A percentile compares a stretch with the other conserved stretches of the same genome.
Conservation (phyloP, 2,113 vertebrate genomes). For the Prochilodus magdalenae region DNA sequence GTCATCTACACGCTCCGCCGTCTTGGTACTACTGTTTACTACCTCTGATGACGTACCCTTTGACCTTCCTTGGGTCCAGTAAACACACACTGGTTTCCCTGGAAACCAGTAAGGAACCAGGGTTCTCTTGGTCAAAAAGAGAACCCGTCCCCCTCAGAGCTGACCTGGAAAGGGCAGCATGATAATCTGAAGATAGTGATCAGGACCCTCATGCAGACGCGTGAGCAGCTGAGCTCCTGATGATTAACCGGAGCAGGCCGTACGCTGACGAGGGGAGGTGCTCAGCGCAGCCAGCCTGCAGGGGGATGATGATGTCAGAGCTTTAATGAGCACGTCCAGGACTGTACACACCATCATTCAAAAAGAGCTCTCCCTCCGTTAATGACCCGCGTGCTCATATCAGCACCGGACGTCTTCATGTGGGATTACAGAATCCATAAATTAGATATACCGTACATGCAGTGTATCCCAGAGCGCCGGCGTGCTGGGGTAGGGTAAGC, state of each 20-base stretch:
- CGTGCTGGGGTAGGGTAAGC: slow-evolving; percentile 27
- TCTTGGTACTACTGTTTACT: no score
- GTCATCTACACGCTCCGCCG: no score
- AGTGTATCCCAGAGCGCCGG: slow-evolving; percentile 26
- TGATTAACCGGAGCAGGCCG: neutral
- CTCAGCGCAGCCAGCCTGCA: neutral
- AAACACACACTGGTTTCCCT: no score
- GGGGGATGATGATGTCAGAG: slow-evolving; percentile 1
- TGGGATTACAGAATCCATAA: slow-evolving; percentile 42
- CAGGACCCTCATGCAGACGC: neutral
- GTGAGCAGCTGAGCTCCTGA: neutral
- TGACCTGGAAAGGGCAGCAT: no score
- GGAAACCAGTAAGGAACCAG: no score
- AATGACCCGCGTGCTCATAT: slow-evolving; percentile 34
- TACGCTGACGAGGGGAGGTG: neutral
- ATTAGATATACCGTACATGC: slow-evolving; percentile 3
- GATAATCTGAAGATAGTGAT: no score
- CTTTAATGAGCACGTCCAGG: neutral
- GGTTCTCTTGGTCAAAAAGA: no score
- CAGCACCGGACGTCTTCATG: slow-evolving; percentile 14
- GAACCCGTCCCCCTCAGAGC: no score
- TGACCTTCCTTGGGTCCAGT: no score
- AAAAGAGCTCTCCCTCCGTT: slow-evolving; percentile 6
- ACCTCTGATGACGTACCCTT: no score
- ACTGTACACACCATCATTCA: slow-evolving; percentile 25